Base-by-base conservation (phyloP, 1,140 invertebrate genomes). In the Araneus ventricosus region DNA sequence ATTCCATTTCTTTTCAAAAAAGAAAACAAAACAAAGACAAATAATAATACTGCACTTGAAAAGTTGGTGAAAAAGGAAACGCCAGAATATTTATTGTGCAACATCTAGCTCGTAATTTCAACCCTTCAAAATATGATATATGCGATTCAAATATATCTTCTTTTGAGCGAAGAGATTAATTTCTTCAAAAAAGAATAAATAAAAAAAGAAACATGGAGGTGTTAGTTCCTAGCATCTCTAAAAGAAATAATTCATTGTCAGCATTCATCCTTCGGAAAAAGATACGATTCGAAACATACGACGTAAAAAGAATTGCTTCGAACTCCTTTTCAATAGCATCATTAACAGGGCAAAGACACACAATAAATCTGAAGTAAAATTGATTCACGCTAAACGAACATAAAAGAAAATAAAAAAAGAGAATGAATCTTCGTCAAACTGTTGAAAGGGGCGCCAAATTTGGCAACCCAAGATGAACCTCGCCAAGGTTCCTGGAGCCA, bases 361-460 rank as follows among this genome's bases (percentile, higher is more conserved):
- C 30, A 20, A 75, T 75, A 75, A 37, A 75, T 75, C 70, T 75
- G 3, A 34, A 75, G 37, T 37, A 34, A 75, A 75, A 75, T 75
- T 37, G 70, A 75, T 75, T 75, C 70, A 75, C 30, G 70, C 70
- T 30, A 34, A 75, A 34, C 10, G 4, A 75, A 75, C 70, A 34
- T 22, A 52, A 52, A 17, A 17, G 17, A 17, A 14, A 52, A 52
- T n/a, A 52, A 45, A 45, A 45, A 52, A 52, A 6, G 10, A 75
- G 30, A 34, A 75, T 37, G 34, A 20, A 75, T 75, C 70, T 75
- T 75, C 70, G 20, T 75, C 70, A 75, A n/a, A 75, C 30, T 75
- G 70, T 75, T 75, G 70, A 75, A 37, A 75, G 20, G 10, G 3
- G 30, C 70, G 70, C 70, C 70, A 75, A 52, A 75, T 75, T 75